phyloP scores from a whole-genome alignment of 2,797 vertebrate genomes.

The Myotis daubentonii region DNA sequence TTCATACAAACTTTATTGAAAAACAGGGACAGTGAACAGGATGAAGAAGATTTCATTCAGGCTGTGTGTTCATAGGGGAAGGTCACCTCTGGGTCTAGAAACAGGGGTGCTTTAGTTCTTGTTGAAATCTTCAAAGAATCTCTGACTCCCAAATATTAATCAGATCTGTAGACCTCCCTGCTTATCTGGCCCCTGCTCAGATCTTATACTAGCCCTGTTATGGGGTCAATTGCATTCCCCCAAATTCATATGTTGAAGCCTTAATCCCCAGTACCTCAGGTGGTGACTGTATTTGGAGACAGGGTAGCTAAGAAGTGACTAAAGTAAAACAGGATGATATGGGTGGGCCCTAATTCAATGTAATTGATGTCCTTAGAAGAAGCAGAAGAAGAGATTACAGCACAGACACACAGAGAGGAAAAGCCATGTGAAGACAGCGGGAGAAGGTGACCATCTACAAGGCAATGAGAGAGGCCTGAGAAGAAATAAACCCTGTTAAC shows the following conservation, averaged over 20 bases:
- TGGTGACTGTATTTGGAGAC: neutral
- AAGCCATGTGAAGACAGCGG: neutral
- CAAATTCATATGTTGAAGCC: neutral
- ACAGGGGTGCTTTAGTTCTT: neutral
- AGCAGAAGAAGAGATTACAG: neutral
- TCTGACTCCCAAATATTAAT: neutral
- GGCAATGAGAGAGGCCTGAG: neutral
- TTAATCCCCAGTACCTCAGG: neutral
- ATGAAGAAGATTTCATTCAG: slow-evolving; percentile 1
- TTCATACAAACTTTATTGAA: slow-evolving; percentile 64
- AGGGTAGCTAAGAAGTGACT: neutral
- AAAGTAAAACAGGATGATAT: neutral
- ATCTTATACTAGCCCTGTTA: neutral
- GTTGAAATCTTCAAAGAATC: neutral
- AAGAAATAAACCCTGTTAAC: neutral
- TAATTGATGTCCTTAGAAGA: neutral
- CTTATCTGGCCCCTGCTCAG: neutral
- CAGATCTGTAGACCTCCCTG: neutral
- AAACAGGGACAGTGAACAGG: neutral
- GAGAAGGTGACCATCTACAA: neutral
- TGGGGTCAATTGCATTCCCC: neutral
- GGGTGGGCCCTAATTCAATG: neutral
- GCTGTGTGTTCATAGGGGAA: neutral
- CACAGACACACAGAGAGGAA: neutral
- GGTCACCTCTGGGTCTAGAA: neutral